Base-by-base conservation (phyloP, 30 jellyfish, hydroid and myxozoan genomes). In the Mastigias papua region DNA sequence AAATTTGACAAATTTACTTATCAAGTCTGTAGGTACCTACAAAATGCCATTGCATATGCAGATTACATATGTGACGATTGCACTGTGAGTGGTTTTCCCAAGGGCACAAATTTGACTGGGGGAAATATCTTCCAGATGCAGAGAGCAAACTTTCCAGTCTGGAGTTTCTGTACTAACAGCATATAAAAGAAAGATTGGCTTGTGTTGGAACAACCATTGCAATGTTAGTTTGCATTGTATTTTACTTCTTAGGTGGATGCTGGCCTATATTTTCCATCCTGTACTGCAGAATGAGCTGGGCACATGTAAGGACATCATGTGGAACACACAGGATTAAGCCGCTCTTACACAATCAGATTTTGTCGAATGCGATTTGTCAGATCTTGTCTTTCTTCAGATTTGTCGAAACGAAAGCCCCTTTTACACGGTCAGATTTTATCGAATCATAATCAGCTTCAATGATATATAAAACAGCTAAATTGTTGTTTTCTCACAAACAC, bases 261-360 rank as follows among this genome's bases (percentile, higher is more conserved):
- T 69, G 31, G 48, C 81, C 48, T 69, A 29, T n/a, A 54, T 69
- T 34, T 26, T 10, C 62, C 37, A 29, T 16, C 81, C 81, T 29
- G 31, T 69, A 54, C 20, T 69, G 61, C 81, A 69, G 31, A 69
- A n/a, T 15, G 66, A 69, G 29, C 62, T 69, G 48, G 81, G 31
- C 6, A 17, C 37, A 13, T 69, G 27, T 54, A 31, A 69, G 62
- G 81, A 69, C 37, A 69, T 60, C 1, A 34, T 69, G 13, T 33
- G 81, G 81, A 69, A 29, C 62, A 69, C 62, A 26, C 81, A 66
- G n/a, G n/a, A n/a, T n/a, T n/a, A n/a, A n/a, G n/a, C n/a, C n/a
- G n/a, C n/a, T n/a, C n/a, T n/a, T n/a, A n/a, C n/a, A n/a, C n/a
- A n/a, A n/a, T n/a, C n/a, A n/a, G n/a, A n/a, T n/a, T n/a, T n/a